Evolutionary conservation across 1,140 invertebrate species (phyloP).

Genomic region (Ctenoplectra terminalis): DNA sequence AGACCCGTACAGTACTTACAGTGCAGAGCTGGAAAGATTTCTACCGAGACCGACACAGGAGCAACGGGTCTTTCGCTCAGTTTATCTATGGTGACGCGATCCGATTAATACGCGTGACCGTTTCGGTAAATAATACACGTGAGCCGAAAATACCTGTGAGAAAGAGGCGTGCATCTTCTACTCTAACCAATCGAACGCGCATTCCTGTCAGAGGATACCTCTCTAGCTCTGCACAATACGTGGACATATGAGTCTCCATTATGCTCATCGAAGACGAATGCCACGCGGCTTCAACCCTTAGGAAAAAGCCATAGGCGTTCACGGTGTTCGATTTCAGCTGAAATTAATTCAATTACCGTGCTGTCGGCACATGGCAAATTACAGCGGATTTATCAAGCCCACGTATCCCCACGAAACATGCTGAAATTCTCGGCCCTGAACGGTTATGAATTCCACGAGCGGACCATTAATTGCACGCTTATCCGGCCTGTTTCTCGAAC

Average conservation of each 20-base stretch:
- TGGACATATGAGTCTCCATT: not conserved
- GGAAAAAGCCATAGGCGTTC: not conserved
- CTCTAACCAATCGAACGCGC: no score
- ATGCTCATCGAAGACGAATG: not conserved
- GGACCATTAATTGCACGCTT: constrained; percentile 31
- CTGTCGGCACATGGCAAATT: constrained; percentile 39
- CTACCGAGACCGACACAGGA: no score
- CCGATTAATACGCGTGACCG: no score
- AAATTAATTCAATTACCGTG: constrained; percentile 41
- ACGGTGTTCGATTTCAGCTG: not conserved
- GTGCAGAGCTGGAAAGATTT: no score
- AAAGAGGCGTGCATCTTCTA: no score
- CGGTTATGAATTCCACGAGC: constrained; percentile 18
- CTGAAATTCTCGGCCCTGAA: constrained; percentile 1
- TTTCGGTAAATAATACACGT: no score
- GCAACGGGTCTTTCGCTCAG: no score
- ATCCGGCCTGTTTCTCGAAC: not conserved
- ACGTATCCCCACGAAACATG: not conserved
- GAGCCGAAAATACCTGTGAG: no score
- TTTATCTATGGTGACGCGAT: no score
- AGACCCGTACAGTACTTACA: no score
- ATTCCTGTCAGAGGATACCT: no score
- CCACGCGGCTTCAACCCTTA: not conserved
- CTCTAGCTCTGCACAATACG: no score
- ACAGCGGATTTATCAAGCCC: constrained; percentile 15